phyloP scores from a whole-genome alignment of 2,888 invertebrate genomes.

The Chrysina gloriosa region DNA sequence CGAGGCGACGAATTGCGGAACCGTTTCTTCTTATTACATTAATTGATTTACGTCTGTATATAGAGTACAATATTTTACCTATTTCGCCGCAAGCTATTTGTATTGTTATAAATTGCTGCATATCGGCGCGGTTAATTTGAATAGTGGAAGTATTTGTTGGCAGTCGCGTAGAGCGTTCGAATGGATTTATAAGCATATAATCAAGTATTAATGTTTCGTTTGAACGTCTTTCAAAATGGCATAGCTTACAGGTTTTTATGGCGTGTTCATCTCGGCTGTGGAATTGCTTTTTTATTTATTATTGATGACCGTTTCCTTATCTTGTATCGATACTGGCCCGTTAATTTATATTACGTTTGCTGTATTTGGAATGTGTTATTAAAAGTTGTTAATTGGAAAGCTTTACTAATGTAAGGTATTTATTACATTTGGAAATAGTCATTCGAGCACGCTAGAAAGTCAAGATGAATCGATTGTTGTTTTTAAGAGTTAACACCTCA shows the following conservation, averaged over 20 bases:
- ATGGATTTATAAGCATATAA: slow-evolving; percentile 5
- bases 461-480: too few species aligned
- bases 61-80: slow-evolving; percentile 8
- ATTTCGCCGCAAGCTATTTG: slow-evolving; percentile 18
- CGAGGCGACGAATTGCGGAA: background rate
- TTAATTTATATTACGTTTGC: background rate
- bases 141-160: background rate
- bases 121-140: slow-evolving; percentile 9
- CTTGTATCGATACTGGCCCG: background rate
- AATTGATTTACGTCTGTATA: slow-evolving; percentile 28
- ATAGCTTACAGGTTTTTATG: slow-evolving; percentile 1
- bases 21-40: slow-evolving; percentile 22
- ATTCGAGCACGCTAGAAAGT: too few species aligned
- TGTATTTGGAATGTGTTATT: background rate
- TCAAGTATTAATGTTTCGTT: slow-evolving; percentile 21
- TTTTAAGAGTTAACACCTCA: too few species aligned
- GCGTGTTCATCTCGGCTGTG: background rate
- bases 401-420: too few species aligned
- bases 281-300: slow-evolving; percentile 3
- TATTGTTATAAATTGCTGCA: slow-evolving; percentile 16
- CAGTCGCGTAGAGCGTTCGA: background rate
- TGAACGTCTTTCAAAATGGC: slow-evolving; percentile 3
- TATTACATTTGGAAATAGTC: too few species aligned
- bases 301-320: background rate
- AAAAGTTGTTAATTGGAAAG: background rate